A percentile compares a stretch with the other conserved stretches of the same genome.
phyloP scores from a whole-genome alignment of 1,140 invertebrate species.

The Neoseiulus cucumeris region DNA sequence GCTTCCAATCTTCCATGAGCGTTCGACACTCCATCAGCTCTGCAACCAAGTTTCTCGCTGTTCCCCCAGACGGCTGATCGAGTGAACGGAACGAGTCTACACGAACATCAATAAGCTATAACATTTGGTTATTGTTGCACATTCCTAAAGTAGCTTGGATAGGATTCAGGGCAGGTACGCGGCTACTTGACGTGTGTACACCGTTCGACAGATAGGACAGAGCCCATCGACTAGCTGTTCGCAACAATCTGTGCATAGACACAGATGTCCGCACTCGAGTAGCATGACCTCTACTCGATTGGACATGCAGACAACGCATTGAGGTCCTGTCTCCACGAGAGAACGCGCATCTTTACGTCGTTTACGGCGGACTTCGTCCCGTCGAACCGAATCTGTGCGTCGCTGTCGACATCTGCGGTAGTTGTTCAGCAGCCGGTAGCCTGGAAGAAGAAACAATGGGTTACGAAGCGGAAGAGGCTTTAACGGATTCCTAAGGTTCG shows the following conservation, averaged over 20 bases:
- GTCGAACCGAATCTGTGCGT: constrained; percentile 30
- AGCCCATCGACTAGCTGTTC: constrained; percentile 21
- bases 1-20: too few relatives aligned
- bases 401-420: constrained; percentile 15
- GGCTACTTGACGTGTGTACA: constrained; percentile 22
- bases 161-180: constrained; percentile 23
- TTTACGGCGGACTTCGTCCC: constrained; percentile 15
- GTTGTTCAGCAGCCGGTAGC: not conserved
- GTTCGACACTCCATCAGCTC: too few relatives aligned
- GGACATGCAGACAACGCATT: constrained; percentile 28
- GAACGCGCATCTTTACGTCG: constrained; percentile 17
- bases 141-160: too few relatives aligned
- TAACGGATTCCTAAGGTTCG: too few relatives aligned
- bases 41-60: too few relatives aligned
- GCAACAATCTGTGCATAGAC: constrained; percentile 28
- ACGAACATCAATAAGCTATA: too few relatives aligned
- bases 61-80: too few relatives aligned
- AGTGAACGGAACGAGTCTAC: too few relatives aligned
- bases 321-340: constrained; percentile 14
- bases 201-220: constrained; percentile 28
- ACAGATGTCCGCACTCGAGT: constrained; percentile 29
- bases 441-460: not conserved
- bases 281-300: constrained; percentile 27
- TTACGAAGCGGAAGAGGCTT: not conserved
- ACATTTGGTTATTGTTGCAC: too few relatives aligned